phyloP scores from a whole-genome alignment of 2,113 vertebrate genomes.

The Butastur rufipennis region DNA sequence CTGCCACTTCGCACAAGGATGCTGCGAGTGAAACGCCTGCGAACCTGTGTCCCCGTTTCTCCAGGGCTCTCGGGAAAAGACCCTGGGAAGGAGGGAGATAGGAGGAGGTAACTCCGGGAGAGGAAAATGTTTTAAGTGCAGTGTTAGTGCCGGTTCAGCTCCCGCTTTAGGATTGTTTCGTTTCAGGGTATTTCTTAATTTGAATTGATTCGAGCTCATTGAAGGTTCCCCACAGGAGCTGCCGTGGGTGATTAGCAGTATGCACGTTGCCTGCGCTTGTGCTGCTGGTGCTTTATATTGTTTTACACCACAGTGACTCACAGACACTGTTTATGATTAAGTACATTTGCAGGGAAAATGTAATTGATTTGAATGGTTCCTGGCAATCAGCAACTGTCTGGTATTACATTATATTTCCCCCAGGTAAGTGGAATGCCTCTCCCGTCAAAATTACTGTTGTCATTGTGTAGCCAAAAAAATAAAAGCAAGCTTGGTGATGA shows the following conservation, averaged over 20 bases:
- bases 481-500: background rate
- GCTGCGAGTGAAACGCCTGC: rapidly evolving
- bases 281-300: background rate
- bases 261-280: background rate
- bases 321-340: background rate
- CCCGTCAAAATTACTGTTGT: background rate
- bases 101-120: background rate
- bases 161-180: background rate
- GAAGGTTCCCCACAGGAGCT: background rate
- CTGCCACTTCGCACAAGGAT: rapidly evolving
- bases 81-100: background rate
- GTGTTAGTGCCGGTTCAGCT: background rate
- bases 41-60: rapidly evolving
- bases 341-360: background rate
- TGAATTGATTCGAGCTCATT: background rate
- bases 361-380: background rate
- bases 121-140: background rate
- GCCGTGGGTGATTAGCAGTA: background rate
- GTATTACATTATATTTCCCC: background rate
- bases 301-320: background rate
- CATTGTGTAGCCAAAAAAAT: background rate
- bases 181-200: background rate
- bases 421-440: background rate
- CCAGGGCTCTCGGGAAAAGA: background rate
- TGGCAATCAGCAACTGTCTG: background rate